A percentile compares a stretch with the other conserved stretches of the same genome.
These are phyloP conservation scores for Argopecten irradians DNA, from an alignment of 1,140 invertebrate species.

Conservation along the genomic window DNA sequence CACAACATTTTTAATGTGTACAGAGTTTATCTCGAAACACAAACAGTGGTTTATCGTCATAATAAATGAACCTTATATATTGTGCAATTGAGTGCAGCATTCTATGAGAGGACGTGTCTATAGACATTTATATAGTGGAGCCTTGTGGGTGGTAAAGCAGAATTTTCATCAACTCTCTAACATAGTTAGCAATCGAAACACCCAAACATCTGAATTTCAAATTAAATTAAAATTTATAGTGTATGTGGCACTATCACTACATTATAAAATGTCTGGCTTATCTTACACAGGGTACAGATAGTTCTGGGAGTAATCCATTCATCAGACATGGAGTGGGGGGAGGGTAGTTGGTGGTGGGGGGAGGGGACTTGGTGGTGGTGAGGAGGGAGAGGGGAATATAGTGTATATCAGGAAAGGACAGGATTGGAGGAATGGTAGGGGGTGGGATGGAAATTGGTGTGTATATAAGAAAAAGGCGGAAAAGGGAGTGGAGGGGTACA, in stretches of 20 bases:
- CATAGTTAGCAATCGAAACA: not conserved
- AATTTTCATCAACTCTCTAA: not conserved
- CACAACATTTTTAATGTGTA: not conserved
- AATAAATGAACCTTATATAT: not conserved
- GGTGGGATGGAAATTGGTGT: no score
- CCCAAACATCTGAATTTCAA: slow-evolving; percentile 17
- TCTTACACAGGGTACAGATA: not conserved
- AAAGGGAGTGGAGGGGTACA: no score
- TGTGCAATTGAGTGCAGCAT: not conserved
- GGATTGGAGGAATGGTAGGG: no score
- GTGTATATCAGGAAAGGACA: no score
- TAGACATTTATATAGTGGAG: not conserved
- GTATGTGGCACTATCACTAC: not conserved
- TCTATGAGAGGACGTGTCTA: not conserved
- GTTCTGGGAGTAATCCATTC: not conserved
- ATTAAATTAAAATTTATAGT: slow-evolving; percentile 18
- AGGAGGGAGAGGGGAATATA: no score
- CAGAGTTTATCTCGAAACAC: no score
- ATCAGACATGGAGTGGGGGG: not conserved
- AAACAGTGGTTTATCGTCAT: not conserved
- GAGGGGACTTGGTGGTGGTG: no score
- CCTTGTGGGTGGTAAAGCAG: not conserved
- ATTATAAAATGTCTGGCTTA: slow-evolving; percentile 6
- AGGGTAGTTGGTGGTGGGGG: not conserved
- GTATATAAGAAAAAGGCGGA: no score